phyloP scores from a whole-genome alignment of 1,140 invertebrate genomes.

The Panagrolaimus sp. region DNA sequence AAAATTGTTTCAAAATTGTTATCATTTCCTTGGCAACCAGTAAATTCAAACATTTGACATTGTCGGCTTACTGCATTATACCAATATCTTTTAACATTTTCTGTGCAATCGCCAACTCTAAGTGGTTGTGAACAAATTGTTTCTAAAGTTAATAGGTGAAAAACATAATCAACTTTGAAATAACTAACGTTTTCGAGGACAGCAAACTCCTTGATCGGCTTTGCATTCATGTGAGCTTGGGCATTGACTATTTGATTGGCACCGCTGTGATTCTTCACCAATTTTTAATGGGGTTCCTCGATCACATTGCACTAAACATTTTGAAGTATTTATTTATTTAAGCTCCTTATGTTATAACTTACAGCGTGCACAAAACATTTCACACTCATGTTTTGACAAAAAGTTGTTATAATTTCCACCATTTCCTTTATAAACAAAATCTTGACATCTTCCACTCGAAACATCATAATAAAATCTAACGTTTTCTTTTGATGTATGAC shows the following conservation, averaged over 20 bases:
- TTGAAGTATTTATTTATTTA: neutral
- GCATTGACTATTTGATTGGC: conserved; percentile 49
- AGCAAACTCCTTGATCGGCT: conserved; percentile 54
- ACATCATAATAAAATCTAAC: conserved; percentile 54
- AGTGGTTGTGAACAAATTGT: conserved; percentile 57
- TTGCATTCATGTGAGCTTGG: conserved; percentile 55
- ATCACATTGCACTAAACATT: conserved; percentile 50
- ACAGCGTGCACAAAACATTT: conserved; percentile 56
- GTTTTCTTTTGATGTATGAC: conserved; percentile 28
- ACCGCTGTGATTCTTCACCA: conserved; percentile 52
- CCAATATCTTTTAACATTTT: conserved; percentile 55
- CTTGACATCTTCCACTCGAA: conserved; percentile 51
- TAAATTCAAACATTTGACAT: conserved; percentile 57
- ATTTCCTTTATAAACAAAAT: conserved; percentile 49
- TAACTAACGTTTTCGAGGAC: conserved; percentile 48
- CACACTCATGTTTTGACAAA: conserved; percentile 53
- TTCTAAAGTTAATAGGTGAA: conserved; percentile 36
- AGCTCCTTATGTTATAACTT: conserved; percentile 13
- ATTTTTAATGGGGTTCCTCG: conserved; percentile 53
- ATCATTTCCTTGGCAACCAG: conserved; percentile 53
- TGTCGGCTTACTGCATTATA: conserved; percentile 56
- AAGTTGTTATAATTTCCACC: conserved; percentile 58
- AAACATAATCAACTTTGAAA: neutral
- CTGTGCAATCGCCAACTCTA: conserved; percentile 55
- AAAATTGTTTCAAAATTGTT: conserved; percentile 56